Evolutionary conservation across 2,888 invertebrate genomes (phyloP), one percentile per base, ranked within the genome.

Genomic region (Flabesymbios commensalis): DNA sequence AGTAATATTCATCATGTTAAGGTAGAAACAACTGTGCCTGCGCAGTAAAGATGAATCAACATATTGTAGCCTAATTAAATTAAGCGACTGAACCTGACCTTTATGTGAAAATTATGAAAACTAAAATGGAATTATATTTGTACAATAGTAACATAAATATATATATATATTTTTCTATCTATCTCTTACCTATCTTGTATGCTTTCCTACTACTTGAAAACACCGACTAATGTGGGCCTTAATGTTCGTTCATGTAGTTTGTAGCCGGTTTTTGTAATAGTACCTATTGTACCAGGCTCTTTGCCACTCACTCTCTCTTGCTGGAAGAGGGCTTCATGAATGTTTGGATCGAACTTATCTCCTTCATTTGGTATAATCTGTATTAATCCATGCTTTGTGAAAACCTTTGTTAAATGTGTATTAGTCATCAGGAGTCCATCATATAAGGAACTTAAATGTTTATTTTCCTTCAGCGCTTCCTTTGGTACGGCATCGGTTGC

Each of bases 311-410:
- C 71, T 0, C 76, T 69, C 1, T 85, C 84, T 86, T 94, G 92
- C 84, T 95, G 91, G 84, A 96, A 98, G 39, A 98, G 83, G 0
- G 98, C 98, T 84, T 99, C 97, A 75, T 99, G 98, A 54, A 90
- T 85, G 83, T 97, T 96, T 0, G 99, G 98, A 84, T 99, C 90
- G 83, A 99, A 99, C 80, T 94, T 94, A 77, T 95, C 91, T 69
- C 95, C 88, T 0, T 94, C 73, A 19, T 75, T 57, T 2, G 99
- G 98, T 75, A 92, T 89, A 28, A 98, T 88, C n/a, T 88, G 87
- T 52, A 88, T 87, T 33, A 99, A 84, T 0, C 98, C 98, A 83
- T 99, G 94, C 63, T 93, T 87, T 63, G 88, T 57, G 52, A 66
- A 66, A 4, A 68, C 94, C 78, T 88, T 87, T 48, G 89, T 86